Evolutionary conservation across 2,888 invertebrate species (phyloP).

Genomic region (Phlogophora meticulosa): DNA sequence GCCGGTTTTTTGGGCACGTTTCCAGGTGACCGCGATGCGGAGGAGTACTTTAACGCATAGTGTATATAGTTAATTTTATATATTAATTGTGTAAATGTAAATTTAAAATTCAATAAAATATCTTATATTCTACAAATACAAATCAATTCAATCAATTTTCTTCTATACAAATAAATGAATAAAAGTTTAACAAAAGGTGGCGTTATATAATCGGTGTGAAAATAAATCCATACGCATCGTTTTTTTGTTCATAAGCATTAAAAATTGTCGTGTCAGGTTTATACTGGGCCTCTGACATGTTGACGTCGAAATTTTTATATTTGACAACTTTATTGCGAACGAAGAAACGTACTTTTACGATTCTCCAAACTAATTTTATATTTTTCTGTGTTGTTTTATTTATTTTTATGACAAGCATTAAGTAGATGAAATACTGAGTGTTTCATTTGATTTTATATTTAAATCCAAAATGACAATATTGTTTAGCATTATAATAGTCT

Average conservation of each 20-base stretch:
- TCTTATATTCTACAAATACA: too few relatives aligned
- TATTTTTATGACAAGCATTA: constrained; percentile 14
- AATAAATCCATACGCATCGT: constrained; percentile 1
- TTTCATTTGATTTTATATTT: not conserved
- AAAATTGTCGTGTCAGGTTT: constrained; percentile 5
- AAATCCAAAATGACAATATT: not conserved
- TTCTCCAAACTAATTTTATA: constrained; percentile 22
- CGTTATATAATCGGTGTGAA: constrained; percentile 23
- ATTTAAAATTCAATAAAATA: too few relatives aligned
- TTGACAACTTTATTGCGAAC: constrained; percentile 42
- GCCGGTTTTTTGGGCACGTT: too few relatives aligned
- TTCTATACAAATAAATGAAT: constrained; percentile 5
- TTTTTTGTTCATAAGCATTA: constrained; percentile 11
- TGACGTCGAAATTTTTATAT: constrained; percentile 39
- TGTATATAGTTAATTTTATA: too few relatives aligned
- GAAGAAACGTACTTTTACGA: constrained; percentile 12
- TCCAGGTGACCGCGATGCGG: too few relatives aligned
- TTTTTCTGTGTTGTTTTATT: constrained; percentile 16
- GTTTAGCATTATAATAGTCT: not conserved
- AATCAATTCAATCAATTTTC: too few relatives aligned
- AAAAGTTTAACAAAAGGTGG: constrained; percentile 3
- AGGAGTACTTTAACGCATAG: too few relatives aligned
- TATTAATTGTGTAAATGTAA: too few relatives aligned
- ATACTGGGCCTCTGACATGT: constrained; percentile 27
- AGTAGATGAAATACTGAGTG: not conserved